Base-by-base conservation (phyloP, 1,140 invertebrate species). In the Camponotus vicinus region DNA sequence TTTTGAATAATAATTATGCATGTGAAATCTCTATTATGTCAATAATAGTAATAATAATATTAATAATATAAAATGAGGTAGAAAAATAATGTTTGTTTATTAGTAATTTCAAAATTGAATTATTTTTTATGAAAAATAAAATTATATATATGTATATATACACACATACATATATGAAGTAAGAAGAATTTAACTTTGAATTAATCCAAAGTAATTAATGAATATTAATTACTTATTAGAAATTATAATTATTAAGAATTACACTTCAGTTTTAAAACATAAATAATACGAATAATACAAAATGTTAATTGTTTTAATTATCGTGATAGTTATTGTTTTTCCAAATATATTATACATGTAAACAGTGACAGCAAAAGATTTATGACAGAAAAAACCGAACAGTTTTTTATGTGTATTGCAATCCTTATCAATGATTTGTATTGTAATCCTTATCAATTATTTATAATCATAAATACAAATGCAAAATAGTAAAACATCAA, bases 391-490 rank as follows among this genome's bases (percentile, higher is more conserved):
- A 73, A 55, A 18, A 1, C 55, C 9, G 5, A 9, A 32, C 8
- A 32, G 32, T 6, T 73, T 1, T 21, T 15, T 9, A 3, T 11
- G 18, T 57, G 21, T 37, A n/a, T 15, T n/a, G 11, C 40, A 11
- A 75, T 75, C 6, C 6, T 75, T 42, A 75, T 75, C 55, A 59
- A 21, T 21, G 18, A 3, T 11, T 18, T 57, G 21, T 37, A n/a
- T 15, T n/a, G 11, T 27, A 11, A 75, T 75, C 6, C 6, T 75
- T 42, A 75, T 75, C 55, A 59, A 11, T 75, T 55, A 75, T 61
- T 75, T 61, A 75, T 75, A 59, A 75, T 42, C n/a, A 57, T 37
- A 59, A 75, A 3, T 6, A 42, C 2, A 4, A 75, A 70, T 49
- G 9, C 37, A 8, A 67, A 45, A 11, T 40, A 4, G 4, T 8